These are phyloP conservation scores for Bombus affinis DNA, from an alignment of 1,140 invertebrate species.

Conservation along the genomic window DNA sequence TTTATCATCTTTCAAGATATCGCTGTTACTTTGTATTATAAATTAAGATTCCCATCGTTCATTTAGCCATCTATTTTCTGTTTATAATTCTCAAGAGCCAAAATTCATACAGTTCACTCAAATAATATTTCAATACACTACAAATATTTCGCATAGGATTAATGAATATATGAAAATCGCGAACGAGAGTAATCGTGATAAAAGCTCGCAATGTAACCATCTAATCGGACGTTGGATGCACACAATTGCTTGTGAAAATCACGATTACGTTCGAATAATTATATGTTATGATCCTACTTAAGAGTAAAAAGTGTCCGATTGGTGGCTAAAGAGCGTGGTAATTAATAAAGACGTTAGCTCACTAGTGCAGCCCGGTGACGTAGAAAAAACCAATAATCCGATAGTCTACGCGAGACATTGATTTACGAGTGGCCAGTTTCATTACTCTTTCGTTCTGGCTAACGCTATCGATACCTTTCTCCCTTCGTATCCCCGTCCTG, in stretches of 20 bases:
- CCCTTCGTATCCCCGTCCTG: no score
- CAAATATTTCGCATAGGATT: not conserved
- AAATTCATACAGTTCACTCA: no score
- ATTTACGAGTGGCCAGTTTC: slow-evolving; percentile 60
- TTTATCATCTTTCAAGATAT: no score
- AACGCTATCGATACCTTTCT: not conserved
- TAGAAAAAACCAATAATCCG: slow-evolving; percentile 60
- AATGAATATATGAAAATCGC: not conserved
- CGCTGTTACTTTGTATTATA: no score
- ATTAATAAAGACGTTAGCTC: slow-evolving; percentile 61
- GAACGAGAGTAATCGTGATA: not conserved
- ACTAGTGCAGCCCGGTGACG: not conserved
- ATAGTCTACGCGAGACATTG: slow-evolving; percentile 56
- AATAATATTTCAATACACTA: not conserved
- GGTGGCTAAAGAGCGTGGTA: slow-evolving; percentile 38
- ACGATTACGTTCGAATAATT: slow-evolving; percentile 16
- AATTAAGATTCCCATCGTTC: no score
- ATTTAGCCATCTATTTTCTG: no score
- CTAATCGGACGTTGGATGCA: no score
- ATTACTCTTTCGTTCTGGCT: slow-evolving; percentile 49
- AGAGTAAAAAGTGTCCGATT: not conserved
- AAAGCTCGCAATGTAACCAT: not conserved
- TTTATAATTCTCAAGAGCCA: no score
- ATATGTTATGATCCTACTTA: not conserved
- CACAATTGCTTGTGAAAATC: not conserved